phyloP scores from a whole-genome alignment of 2,888 invertebrate species.

The Stenurella melanura region DNA sequence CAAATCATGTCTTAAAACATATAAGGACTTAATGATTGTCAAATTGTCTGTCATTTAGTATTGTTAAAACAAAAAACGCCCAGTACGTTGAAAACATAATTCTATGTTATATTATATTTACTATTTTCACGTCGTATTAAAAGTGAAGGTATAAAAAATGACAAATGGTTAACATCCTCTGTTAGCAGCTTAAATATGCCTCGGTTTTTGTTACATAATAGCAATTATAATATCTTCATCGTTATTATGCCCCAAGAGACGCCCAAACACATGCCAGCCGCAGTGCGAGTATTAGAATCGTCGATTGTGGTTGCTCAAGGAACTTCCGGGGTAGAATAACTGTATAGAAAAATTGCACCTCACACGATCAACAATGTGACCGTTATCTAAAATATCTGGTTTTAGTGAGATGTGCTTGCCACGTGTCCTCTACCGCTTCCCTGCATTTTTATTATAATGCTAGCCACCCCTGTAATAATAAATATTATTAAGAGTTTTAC shows the following conservation, averaged over 20 bases:
- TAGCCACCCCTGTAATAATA: slow-evolving; percentile 23
- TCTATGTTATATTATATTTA: no score
- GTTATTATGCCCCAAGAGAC: slow-evolving; percentile 13
- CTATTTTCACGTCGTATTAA: not conserved
- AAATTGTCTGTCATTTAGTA: no score
- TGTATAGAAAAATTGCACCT: slow-evolving; percentile 20
- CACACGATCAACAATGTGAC: slow-evolving; percentile 40
- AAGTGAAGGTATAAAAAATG: slow-evolving; percentile 19
- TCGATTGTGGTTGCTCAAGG: slow-evolving; percentile 17
- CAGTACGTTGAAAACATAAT: no score
- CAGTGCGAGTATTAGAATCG: not conserved
- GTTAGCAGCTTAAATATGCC: slow-evolving; percentile 10
- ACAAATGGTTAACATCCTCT: slow-evolving; percentile 8
- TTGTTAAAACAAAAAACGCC: no score
- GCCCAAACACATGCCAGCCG: slow-evolving; percentile 31
- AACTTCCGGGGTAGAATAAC: slow-evolving; percentile 36
- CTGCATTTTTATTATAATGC: slow-evolving; percentile 17
- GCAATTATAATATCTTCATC: slow-evolving; percentile 10
- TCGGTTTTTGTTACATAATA: slow-evolving; percentile 17
- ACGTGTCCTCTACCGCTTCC: slow-evolving; percentile 32
- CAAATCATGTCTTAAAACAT: no score
- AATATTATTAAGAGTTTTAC: slow-evolving; percentile 30
- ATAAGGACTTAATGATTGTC: no score
- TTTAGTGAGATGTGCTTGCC: slow-evolving; percentile 37
- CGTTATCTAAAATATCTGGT: slow-evolving; percentile 42